Conservation (phyloP, 2,888 invertebrate species). For the Lumbricus terrestris region DNA sequence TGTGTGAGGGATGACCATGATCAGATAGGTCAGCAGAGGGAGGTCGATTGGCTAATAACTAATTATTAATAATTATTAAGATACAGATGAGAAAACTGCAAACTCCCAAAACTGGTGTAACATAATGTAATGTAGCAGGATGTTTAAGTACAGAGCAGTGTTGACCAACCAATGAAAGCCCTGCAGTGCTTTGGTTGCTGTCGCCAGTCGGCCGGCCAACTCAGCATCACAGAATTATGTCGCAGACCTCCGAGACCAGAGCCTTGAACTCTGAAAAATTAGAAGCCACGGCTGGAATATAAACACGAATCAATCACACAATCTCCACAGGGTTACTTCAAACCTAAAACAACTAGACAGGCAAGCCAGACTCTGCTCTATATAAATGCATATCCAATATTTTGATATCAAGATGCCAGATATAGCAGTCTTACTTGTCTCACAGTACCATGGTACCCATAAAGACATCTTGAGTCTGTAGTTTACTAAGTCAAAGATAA, state of each 20-base stretch:
- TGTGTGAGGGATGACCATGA: too few relatives aligned
- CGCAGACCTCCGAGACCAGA: conserved; percentile 95
- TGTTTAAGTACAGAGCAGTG: background rate
- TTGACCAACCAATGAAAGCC: conserved; percentile 52
- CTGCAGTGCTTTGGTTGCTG: conserved; percentile 67
- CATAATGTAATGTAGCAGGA: background rate
- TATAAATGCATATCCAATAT: too few relatives aligned
- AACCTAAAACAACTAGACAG: too few relatives aligned
- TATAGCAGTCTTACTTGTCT: too few relatives aligned
- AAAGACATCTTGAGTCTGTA: too few relatives aligned
- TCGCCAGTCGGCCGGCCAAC: conserved; percentile 98
- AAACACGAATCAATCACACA: background rate
- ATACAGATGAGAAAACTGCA: background rate
- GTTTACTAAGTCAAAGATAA: too few relatives aligned
- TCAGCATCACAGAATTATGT: conserved; percentile 94
- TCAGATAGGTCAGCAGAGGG: too few relatives aligned
- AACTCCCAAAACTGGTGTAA: background rate
- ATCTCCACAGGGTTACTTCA: background rate
- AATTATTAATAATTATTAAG: background rate
- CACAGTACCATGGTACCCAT: too few relatives aligned
- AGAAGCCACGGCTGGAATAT: background rate
- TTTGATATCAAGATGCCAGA: too few relatives aligned
- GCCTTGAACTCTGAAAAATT: conserved; percentile 78
- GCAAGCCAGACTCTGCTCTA: too few relatives aligned
- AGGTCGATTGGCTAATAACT: too few relatives aligned